These are phyloP conservation scores for Drosophila watanabei DNA, from an alignment of 1,140 invertebrate species.

Conservation along the genomic window DNA sequence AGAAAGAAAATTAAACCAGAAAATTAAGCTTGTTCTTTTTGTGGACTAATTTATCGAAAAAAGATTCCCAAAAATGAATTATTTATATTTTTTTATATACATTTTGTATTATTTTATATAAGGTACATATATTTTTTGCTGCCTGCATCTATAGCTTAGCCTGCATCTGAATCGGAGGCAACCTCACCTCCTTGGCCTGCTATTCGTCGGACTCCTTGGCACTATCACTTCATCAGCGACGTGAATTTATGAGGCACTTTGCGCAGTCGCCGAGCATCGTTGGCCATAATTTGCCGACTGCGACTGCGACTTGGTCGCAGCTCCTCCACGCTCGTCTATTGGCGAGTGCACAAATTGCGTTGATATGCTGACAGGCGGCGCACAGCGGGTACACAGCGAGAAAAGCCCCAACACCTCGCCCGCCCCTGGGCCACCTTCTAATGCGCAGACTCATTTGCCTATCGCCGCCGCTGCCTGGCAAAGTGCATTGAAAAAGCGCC, in stretches of 20 bases:
- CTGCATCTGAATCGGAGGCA: slow-evolving; percentile 28
- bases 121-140: background rate
- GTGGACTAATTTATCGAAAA: background rate
- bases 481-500: slow-evolving; percentile 59
- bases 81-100: background rate
- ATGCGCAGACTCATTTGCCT: slow-evolving; percentile 79
- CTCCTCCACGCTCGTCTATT: slow-evolving; percentile 67
- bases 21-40: background rate
- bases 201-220: slow-evolving; percentile 33
- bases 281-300: slow-evolving; percentile 76
- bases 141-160: slow-evolving; percentile 2
- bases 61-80: background rate
- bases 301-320: slow-evolving; percentile 43
- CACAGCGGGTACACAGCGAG: slow-evolving; percentile 55
- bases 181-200: slow-evolving; percentile 32
- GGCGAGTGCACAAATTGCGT: slow-evolving; percentile 82
- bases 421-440: slow-evolving; percentile 38
- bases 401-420: slow-evolving; percentile 2
- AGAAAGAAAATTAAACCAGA: too few relatives aligned
- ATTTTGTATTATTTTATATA: too few relatives aligned
- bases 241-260: slow-evolving; percentile 84
- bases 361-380: slow-evolving; percentile 80
- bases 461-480: slow-evolving; percentile 48
- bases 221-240: slow-evolving; percentile 83
- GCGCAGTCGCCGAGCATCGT: slow-evolving; percentile 76